phyloP scores from a whole-genome alignment of 2,113 vertebrate genomes.

The Campylorhamphus procurvoides region DNA sequence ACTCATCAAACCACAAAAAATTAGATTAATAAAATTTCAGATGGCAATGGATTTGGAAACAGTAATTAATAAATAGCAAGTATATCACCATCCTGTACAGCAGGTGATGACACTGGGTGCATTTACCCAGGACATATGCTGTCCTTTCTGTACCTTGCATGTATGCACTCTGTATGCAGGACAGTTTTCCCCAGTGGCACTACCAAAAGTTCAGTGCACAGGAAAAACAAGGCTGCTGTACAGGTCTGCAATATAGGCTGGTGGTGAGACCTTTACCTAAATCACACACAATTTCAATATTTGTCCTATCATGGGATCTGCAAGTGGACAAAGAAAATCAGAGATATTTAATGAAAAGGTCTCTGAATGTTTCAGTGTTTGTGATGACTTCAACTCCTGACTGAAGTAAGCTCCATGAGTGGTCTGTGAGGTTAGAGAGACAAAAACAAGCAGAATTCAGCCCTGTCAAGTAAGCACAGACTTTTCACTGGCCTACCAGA shows the following conservation, averaged over 20 bases:
- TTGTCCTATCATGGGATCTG: neutral
- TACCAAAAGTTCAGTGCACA: neutral
- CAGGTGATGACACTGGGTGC: neutral
- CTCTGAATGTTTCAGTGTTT: neutral
- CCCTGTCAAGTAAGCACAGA: neutral
- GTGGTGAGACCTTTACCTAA: neutral
- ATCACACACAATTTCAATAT: neutral
- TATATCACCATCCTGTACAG: neutral
- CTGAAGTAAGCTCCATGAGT: neutral
- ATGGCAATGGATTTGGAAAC: neutral
- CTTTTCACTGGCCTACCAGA: neutral
- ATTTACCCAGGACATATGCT: neutral
- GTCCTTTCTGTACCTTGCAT: neutral
- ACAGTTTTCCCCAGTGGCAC: neutral
- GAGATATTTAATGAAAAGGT: neutral
- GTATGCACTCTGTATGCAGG: neutral
- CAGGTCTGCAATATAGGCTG: neutral
- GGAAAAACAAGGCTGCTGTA: neutral
- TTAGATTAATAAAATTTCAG: neutral
- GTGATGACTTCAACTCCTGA: neutral
- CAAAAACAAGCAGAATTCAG: neutral
- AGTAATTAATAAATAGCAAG: neutral
- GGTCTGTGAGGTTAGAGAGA: neutral
- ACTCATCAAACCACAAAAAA: neutral
- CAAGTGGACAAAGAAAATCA: neutral